phyloP scores from a whole-genome alignment of 2,797 vertebrate species.

The Sebastes variabilis region DNA sequence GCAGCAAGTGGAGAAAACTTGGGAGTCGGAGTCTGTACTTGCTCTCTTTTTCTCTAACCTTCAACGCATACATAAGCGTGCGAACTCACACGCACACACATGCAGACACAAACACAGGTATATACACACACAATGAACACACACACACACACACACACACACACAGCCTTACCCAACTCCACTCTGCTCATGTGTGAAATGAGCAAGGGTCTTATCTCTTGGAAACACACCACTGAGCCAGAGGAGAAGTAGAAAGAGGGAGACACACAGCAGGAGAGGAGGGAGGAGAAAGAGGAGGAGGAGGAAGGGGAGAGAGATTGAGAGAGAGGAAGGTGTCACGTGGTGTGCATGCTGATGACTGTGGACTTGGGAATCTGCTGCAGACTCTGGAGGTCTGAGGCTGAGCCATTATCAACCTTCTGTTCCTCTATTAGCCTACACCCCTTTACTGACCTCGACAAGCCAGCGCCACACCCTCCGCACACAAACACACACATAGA shows the following conservation, averaged over 20 bases:
- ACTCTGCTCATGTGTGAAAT: slow-evolving; percentile 87
- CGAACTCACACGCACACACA: slow-evolving; percentile 32
- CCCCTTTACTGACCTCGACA: slow-evolving; percentile 32
- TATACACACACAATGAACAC: slow-evolving; percentile 13
- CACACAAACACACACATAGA: background rate
- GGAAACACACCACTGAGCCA: slow-evolving; percentile 87
- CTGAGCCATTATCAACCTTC: slow-evolving; percentile 47
- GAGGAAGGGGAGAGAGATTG: slow-evolving; percentile 41
- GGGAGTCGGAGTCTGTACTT: slow-evolving; percentile 43
- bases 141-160: slow-evolving; percentile 25
- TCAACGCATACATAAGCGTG: slow-evolving; percentile 55
- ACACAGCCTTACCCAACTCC: slow-evolving; percentile 66
- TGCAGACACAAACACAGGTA: slow-evolving; percentile 33
- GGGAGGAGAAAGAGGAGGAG: slow-evolving; percentile 30
- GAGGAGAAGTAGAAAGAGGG: slow-evolving; percentile 79
- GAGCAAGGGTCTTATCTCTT: slow-evolving; percentile 87
- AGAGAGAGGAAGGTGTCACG: slow-evolving; percentile 50
- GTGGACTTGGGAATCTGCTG: slow-evolving; percentile 61
- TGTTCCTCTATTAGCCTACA: slow-evolving; percentile 18
- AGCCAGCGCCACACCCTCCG: background rate
- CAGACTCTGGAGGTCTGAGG: slow-evolving; percentile 58
- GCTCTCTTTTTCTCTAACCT: slow-evolving; percentile 61
- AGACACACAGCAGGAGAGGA: slow-evolving; percentile 68
- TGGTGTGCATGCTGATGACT: slow-evolving; percentile 80
- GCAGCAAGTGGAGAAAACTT: slow-evolving; percentile 65